Base-by-base conservation (phyloP, 2,113 vertebrate species). In the Caloenas nicobarica region DNA sequence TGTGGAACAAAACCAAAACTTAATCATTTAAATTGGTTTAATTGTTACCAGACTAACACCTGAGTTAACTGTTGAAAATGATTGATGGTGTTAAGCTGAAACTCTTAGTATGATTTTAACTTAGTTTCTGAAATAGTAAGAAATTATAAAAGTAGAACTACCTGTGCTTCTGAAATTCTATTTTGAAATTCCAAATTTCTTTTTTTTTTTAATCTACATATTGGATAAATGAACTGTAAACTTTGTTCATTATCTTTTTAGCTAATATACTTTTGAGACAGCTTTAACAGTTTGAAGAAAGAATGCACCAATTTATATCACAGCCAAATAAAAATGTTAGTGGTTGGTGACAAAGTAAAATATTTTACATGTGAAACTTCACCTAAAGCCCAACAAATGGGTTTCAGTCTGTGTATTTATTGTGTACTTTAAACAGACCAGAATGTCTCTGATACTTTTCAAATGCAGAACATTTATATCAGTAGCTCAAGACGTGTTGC, bases 401-500 rank as follows among this genome's bases (percentile, higher is more conserved):
- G 2, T 80, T 93, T 91, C 50, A 82, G 1, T 80, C 25, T 80
- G 9, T 61, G 38, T 74, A 9, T 81, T 62, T 96, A 7, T 53
- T 86, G 48, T 29, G 21, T 61, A 31, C 57, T 88, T 60, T 26
- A 44, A 81, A 44, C 13, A 58, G 81, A 29, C 38, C 28, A 31
- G 34, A 89, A 31, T 58, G 38, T 26, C 17, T 81, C 33, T 93
- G 58, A n/a, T 53, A 40, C 26, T 62, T 89, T 48, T 48, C 72
- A 26, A 54, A 62, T 86, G 31, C 31, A 36, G 6, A 54, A 22
- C 54, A 28, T 25, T 82, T 62, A 25, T 36, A 58, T 65, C 22
- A 44, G 57, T 83, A 66, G 23, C 11, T 78, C 1, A 8, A 12
- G 5, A 14, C 1, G 0, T 13, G 40, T 85, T 65, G 3, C 38